These are phyloP conservation scores for Babyrousa celebensis DNA, from an alignment of 2,797 vertebrate species.

Conservation along the genomic window DNA sequence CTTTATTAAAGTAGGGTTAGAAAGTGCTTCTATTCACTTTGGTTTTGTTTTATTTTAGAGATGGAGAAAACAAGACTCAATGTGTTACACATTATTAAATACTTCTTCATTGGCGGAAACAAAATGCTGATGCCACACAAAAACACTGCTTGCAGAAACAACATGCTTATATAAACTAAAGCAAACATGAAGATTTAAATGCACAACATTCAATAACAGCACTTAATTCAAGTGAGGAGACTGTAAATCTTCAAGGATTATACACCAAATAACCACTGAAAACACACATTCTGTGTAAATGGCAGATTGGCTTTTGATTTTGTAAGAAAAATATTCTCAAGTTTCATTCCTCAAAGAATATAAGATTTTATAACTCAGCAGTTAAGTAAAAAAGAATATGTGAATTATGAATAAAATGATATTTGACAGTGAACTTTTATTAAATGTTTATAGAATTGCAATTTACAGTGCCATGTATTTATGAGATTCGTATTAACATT, in stretches of 20 bases:
- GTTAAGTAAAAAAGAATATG: not conserved
- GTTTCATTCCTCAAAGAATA: not conserved
- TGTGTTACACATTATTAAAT: not conserved
- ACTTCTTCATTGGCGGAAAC: not conserved
- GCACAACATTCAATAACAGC: not conserved
- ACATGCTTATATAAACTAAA: not conserved
- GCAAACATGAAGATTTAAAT: not conserved
- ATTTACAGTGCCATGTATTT: not conserved
- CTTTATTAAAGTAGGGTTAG: not conserved
- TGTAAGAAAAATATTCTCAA: not conserved
- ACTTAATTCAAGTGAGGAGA: not conserved
- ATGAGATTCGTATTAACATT: not conserved
- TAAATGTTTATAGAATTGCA: not conserved
- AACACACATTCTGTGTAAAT: not conserved
- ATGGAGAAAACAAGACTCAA: not conserved
- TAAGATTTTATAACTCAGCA: not conserved
- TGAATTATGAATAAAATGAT: not conserved
- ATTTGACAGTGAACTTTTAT: not conserved
- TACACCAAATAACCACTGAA: not conserved
- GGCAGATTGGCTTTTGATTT: not conserved
- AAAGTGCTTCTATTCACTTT: not conserved
- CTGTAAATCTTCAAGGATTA: not conserved
- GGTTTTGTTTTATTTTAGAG: conserved; percentile 30
- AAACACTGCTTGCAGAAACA: not conserved
- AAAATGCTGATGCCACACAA: not conserved